Evolutionary conservation across 2,888 invertebrate genomes (phyloP).

Genomic region (Caenorhabditis zanzibari): DNA sequence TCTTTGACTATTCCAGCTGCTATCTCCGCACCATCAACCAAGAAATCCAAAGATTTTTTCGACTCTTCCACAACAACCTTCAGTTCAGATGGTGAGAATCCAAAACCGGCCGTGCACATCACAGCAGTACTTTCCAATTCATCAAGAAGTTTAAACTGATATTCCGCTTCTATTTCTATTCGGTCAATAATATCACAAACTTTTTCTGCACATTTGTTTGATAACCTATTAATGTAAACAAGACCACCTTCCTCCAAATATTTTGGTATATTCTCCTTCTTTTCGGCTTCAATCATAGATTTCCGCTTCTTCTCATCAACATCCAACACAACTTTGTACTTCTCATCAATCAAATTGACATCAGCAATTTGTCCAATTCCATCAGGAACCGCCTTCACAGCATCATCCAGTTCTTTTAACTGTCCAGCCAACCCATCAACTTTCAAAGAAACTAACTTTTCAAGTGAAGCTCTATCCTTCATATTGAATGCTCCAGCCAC

Average conservation of each 20-base stretch:
- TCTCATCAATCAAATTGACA: not conserved
- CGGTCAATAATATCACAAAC: not conserved
- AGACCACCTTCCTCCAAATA: not conserved
- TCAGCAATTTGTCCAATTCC: constrained; percentile 6
- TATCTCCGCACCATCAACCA: not conserved
- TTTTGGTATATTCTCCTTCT: not conserved
- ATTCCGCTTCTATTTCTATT: not conserved
- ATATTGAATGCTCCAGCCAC: constrained; percentile 1
- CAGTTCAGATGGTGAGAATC: not conserved
- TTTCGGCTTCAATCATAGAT: not conserved
- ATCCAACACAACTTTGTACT: not conserved
- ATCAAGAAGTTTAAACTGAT: not conserved
- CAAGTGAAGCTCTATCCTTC: not conserved
- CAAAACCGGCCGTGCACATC: not conserved
- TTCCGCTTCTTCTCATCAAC: not conserved
- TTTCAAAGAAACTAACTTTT: constrained; percentile 26
- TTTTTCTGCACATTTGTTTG: not conserved
- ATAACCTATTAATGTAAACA: not conserved
- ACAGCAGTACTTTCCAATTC: not conserved
- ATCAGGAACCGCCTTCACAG: not conserved
- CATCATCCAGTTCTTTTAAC: not conserved
- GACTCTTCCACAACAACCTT: not conserved
- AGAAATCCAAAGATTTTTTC: not conserved
- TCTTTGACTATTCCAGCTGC: not conserved
- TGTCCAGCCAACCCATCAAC: not conserved